Conservation (phyloP, 2,113 vertebrate genomes). For the Neoarius graeffei region DNA sequence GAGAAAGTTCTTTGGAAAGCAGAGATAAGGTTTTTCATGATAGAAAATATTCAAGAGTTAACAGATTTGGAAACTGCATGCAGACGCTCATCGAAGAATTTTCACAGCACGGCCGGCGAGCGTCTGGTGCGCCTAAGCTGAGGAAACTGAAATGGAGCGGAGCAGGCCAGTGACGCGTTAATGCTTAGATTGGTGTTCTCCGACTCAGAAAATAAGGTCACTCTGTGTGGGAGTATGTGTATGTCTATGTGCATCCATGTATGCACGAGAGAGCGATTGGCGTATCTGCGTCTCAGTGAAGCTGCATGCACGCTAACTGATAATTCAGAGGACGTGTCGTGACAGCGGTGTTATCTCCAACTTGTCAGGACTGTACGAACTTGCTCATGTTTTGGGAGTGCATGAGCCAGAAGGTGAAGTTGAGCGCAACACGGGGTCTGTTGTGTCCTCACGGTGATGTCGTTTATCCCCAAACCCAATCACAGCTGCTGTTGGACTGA, state of each 20-base stretch:
- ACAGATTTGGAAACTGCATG: too few species aligned
- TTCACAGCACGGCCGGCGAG: too few species aligned
- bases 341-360: constrained; percentile 54
- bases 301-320: constrained; percentile 39
- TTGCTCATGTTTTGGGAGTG: constrained; percentile 22
- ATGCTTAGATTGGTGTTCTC: background rate
- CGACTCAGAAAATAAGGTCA: background rate
- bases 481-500: constrained; percentile 24
- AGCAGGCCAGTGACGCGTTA: background rate
- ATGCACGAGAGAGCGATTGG: constrained; percentile 22
- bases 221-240: background rate
- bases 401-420: background rate
- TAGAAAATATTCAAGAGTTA: too few species aligned
- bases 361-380: constrained; percentile 38
- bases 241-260: background rate
- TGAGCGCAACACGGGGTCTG: background rate
- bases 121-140: too few species aligned
- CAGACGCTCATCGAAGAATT: too few species aligned
- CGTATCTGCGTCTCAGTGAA: background rate
- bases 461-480: constrained; percentile 28
- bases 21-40: too few species aligned
- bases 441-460: constrained; percentile 7
- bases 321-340: constrained; percentile 44
- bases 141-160: background rate
- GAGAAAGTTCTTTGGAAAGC: too few species aligned